A percentile compares a stretch with the other conserved stretches of the same genome.
Conservation (phyloP, 2,113 vertebrate genomes). For the Isichthys henryi region DNA sequence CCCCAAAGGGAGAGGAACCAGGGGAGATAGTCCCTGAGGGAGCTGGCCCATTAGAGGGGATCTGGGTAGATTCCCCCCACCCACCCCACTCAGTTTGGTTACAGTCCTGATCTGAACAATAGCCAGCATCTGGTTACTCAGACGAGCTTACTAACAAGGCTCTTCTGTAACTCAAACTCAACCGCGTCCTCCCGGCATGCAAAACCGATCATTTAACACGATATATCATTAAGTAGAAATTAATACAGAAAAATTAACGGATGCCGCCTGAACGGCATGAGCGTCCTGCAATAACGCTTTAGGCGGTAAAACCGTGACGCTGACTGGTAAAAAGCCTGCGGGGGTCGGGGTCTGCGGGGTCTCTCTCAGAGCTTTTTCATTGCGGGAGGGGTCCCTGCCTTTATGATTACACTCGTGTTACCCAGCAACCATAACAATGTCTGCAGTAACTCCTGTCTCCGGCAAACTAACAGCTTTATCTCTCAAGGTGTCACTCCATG, state of each 20-base stretch:
- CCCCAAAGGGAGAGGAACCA: conserved; percentile 21
- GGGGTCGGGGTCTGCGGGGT: not conserved
- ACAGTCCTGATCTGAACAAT: not conserved
- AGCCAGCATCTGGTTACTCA: not conserved
- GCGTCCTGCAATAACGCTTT: not conserved
- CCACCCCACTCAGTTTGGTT: not conserved
- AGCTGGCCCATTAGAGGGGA: not conserved
- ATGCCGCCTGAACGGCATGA: not conserved
- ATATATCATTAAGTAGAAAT: not conserved
- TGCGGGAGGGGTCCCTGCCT: not conserved
- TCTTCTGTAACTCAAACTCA: not conserved
- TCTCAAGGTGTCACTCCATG: not conserved
- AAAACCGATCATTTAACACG: not conserved
- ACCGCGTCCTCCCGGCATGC: not conserved
- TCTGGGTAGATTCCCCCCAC: not conserved
- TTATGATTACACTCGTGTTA: conserved; percentile 34
- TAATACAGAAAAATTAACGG: not conserved
- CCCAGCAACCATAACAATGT: conserved; percentile 18
- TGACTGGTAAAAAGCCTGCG: not conserved
- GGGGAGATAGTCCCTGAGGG: conserved; percentile 1
- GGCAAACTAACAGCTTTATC: conserved; percentile 28
- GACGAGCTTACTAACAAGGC: not conserved
- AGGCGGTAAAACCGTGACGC: not conserved
- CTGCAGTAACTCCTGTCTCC: conserved; percentile 17
- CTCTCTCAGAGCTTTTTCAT: not conserved